Base-by-base conservation (phyloP, 2,888 invertebrate genomes). In the Sinopyrophorus schimmeli region DNA sequence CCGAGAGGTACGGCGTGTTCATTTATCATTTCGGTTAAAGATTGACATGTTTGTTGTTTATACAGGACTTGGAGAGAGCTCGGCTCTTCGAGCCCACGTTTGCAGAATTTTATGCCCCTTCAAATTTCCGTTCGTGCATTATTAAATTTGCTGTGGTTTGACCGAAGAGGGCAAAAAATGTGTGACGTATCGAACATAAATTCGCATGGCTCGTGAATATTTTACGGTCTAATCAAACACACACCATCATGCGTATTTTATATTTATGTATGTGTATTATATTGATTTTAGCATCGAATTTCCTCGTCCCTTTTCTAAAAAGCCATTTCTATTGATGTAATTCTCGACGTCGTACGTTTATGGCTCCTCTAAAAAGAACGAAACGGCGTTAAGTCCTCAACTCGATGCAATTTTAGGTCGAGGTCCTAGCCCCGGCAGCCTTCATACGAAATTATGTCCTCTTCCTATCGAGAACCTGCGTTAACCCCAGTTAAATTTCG, bases 171-270 rank as follows among this genome's bases (percentile, higher is more conserved):
- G 32, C n/a, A n/a, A 30, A 35, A 44, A 35, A 34, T 35, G 18
- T 18, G 15, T 40, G 34, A 40, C 46, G 46, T 46, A 47, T 48
- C 15, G 37, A 21, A 41, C 41, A 50, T 50, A 47, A 52, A 52
- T 52, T 47, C 52, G 42, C 39, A 28, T 38, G 31, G 52, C 39
- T 52, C 39, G 32, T 52, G 52, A 52, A 52, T 52, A 52, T 52
- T 52, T 52, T 47, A 52, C 52, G 38, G 47, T 43, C 52, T 47
- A 52, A 52, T 52, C 52, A 47, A 52, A 52, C 52, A n/a, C n/a
- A n/a, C n/a, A 47, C 47, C 47, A 43, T 47, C 38, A 52, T 52
- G 39, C 43, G 52, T 52, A 52, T 52, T 52, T 52, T 47, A 52
- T 52, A 47, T 47, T 52, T 47, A 47, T 52, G 52, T 39, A 52